Evolutionary conservation across 1,140 invertebrate species (phyloP), one percentile per base, ranked within the genome.

Genomic region (Neocloeon triangulifer): DNA sequence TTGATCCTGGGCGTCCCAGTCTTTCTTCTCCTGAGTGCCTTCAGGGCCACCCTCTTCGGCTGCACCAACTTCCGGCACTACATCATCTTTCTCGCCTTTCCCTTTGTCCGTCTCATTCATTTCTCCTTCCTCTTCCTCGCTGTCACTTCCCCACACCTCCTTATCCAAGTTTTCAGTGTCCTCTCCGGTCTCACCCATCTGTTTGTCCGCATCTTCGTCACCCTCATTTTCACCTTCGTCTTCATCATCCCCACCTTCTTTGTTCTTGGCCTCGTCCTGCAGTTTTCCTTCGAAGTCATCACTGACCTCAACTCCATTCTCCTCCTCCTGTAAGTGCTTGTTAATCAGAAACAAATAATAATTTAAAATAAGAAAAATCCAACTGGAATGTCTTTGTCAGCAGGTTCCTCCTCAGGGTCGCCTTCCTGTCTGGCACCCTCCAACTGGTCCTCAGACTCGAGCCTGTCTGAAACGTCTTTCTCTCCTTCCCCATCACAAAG

Each of bases 361-460:
- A 34, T 5, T 28, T 10, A 14, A 33, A 26, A 18, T n/a, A 25
- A 37, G 7, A 26, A 25, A 37, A 6, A 17, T 17, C 18, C 28
- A 34, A 49, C 45, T 29, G 73, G 75, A 40, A 74, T 78, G 48
- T 88, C 75, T 38, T 76, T 70, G 35, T 89, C 69, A 3, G 73
- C 64, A 32, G 70, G 54, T 42, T 66, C 56, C 39, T 68, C 63
- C 41, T 66, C 58, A 39, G 76, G 66, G 50, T 89, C 69, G 13
- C 73, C 79, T 8, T 69, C 68, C 29, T 69, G 65, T 45, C 71
- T 66, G 1, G 84, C 73, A 42, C 86, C 85, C 37, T 97, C 88
- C 16, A 95, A 50, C 53, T 95, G 91, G 59, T 96, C 92, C 59
- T 95, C 77, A 30, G 62, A 77, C 51, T 95, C 85, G 20, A 95